phyloP scores from a whole-genome alignment of 2,113 vertebrate genomes.

The Rhinolophus ferrumequinum region DNA sequence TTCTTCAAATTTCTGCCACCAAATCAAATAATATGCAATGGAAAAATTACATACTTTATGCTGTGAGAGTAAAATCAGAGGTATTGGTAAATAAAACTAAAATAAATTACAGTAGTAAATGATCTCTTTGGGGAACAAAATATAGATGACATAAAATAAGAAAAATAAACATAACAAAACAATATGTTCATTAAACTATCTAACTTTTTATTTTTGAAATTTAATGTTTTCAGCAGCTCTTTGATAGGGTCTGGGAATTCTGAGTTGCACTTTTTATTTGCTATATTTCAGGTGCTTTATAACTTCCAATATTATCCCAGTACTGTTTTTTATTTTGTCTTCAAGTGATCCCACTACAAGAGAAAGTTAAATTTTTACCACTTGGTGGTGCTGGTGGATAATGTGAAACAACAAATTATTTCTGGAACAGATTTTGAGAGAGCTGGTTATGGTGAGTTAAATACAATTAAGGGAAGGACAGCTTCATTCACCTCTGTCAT shows the following conservation, averaged over 20 bases:
- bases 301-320: not conserved
- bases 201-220: not conserved
- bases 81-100: not conserved
- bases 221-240: not conserved
- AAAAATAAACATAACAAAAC: not conserved
- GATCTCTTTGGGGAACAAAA: not conserved
- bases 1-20: not conserved
- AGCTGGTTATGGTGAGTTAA: conserved; percentile 87
- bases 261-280: not conserved
- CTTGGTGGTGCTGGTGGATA: conserved; percentile 92
- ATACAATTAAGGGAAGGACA: conserved; percentile 90
- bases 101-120: not conserved
- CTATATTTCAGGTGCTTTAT: not conserved
- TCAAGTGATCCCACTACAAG: not conserved
- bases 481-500: conserved; percentile 90
- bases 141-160: not conserved
- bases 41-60: not conserved
- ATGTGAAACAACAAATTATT: conserved; percentile 72
- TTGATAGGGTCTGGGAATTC: not conserved
- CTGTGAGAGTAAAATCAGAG: not conserved
- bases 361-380: conserved; percentile 72
- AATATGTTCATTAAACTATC: not conserved
- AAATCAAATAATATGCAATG: not conserved
- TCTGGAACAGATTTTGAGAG: conserved; percentile 78
- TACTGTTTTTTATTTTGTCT: not conserved